Evolutionary conservation across 2,888 invertebrate genomes (phyloP), one percentile per base, ranked within the genome.

Genomic region (Eupithecia inturbata): DNA sequence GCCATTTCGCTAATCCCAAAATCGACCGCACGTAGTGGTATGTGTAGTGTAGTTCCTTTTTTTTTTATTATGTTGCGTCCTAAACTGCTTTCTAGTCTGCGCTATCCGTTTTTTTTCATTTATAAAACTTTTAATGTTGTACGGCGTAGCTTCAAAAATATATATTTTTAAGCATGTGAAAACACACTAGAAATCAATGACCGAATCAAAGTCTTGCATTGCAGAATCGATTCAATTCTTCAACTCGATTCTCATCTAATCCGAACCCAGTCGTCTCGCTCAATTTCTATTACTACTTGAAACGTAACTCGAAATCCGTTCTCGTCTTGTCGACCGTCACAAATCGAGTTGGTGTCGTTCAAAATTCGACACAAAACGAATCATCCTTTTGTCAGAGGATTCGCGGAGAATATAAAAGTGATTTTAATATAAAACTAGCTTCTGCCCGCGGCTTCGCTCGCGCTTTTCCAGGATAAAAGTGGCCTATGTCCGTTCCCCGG

Each of bases 301-400:
- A 57, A 57, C 14, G 31, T 62, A 62, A 62, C 28, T 62, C 9
- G 19, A 19, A 62, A 62, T 62, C 62, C 62, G 31, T 60, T 60
- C 31, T 62, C 62, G 9, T 31, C 62, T 31, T 62, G 16, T 31
- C 62, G 62, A 31, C 16, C 9, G 31, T 62, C 31, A 3, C 62
- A 28, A 62, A 62, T 62, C 62, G 62, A 62, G 62, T 62, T 31
- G 31, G 12, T 4, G 57, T 62, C 62, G 62, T 31, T 62, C 62
- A 16, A 31, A 31, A 31, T 19, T 31, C 28, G 62, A 31, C 31
- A 19, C 62, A 62, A 62, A 62, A 6, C 19, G 62, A 62, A 62
- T 62, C 62, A 62, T 62, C 31, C 62, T 62, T 31, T 31, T 62
- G 62, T 62, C 62, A 28, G 16, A 62, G 19, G 62, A 5, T 53